phyloP scores from a whole-genome alignment of 1,140 invertebrate genomes.

The Adelges cooleyi region DNA sequence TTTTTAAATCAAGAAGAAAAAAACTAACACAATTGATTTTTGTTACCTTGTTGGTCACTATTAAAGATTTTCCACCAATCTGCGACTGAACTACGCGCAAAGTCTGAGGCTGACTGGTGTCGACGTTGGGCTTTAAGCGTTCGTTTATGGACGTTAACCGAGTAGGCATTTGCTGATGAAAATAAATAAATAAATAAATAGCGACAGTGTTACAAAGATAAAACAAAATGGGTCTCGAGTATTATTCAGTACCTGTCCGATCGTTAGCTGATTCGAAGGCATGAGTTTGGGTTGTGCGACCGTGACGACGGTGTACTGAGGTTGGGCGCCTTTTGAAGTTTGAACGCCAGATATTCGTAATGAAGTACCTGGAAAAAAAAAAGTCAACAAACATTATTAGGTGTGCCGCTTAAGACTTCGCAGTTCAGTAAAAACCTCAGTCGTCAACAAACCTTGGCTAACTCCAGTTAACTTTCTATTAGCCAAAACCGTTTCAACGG shows the following conservation, averaged over 20 bases:
- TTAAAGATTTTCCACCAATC: slow-evolving; percentile 51
- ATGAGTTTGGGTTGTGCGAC: slow-evolving; percentile 34
- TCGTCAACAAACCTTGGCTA: neutral
- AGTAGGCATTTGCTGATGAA: slow-evolving; percentile 4
- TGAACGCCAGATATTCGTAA: slow-evolving; percentile 16
- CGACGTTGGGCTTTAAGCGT: neutral
- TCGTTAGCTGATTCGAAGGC: slow-evolving; percentile 24
- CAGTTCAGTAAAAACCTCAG: too few relatives aligned
- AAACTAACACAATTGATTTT: too few relatives aligned
- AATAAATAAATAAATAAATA: neutral
- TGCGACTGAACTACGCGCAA: slow-evolving; percentile 42
- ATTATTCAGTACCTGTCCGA: slow-evolving; percentile 19
- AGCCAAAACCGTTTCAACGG: neutral
- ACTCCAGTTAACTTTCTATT: slow-evolving; percentile 16
- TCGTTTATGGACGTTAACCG: neutral
- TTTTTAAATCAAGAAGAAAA: too few relatives aligned
- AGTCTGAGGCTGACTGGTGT: slow-evolving; percentile 18
- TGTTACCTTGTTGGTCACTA: slow-evolving; percentile 46
- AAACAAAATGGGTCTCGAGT: too few relatives aligned
- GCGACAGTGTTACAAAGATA: too few relatives aligned
- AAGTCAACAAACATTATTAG: too few relatives aligned
- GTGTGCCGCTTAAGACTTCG: too few relatives aligned
- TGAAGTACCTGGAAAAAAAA: neutral
- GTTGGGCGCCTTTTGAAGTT: slow-evolving; percentile 30
- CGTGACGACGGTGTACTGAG: slow-evolving; percentile 33